Evolutionary conservation across 2,113 vertebrate species (phyloP).

Genomic region (Myiagra hebetior): DNA sequence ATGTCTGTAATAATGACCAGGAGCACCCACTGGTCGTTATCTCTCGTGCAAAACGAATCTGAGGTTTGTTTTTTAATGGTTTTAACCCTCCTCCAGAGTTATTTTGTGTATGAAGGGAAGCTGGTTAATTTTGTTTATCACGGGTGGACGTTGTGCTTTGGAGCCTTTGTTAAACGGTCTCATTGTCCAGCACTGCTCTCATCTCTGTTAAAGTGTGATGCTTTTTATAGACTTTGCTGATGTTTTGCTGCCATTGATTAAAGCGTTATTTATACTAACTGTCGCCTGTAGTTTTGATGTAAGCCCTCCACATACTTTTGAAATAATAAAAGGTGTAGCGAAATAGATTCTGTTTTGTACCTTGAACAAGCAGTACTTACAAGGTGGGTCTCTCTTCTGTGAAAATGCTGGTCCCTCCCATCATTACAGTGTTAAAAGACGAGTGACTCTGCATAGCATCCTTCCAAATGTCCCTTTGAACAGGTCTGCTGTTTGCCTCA

Average conservation of each 20-base stretch:
- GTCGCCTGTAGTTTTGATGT: conserved; percentile 75
- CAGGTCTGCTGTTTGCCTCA: conserved; percentile 47
- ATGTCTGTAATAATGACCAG: not conserved
- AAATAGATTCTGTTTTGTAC: conserved; percentile 65
- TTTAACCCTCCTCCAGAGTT: not conserved
- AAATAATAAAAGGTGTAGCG: conserved; percentile 71
- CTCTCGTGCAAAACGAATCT: conserved; percentile 19
- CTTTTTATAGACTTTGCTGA: conserved; percentile 66
- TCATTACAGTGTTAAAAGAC: conserved; percentile 37
- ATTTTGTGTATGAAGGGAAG: not conserved
- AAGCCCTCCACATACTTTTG: conserved; percentile 58
- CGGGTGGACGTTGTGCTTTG: conserved; percentile 6
- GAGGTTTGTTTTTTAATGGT: not conserved
- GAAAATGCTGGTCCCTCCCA: conserved; percentile 26
- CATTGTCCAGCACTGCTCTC: conserved; percentile 54
- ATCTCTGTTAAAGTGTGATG: conserved; percentile 60
- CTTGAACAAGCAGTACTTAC: conserved; percentile 56
- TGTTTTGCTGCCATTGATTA: conserved; percentile 75
- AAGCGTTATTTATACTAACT: conserved; percentile 77
- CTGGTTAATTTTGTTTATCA: conserved; percentile 12
- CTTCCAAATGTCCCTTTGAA: conserved; percentile 67
- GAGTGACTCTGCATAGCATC: conserved; percentile 33
- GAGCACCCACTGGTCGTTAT: conserved; percentile 8
- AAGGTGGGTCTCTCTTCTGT: not conserved
- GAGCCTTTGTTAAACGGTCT: conserved; percentile 63